A percentile compares a stretch with the other conserved stretches of the same genome.
These are phyloP conservation scores for Telmatochromis sp. DNA, from an alignment of 2,113 vertebrate genomes.

Conservation along the genomic window DNA sequence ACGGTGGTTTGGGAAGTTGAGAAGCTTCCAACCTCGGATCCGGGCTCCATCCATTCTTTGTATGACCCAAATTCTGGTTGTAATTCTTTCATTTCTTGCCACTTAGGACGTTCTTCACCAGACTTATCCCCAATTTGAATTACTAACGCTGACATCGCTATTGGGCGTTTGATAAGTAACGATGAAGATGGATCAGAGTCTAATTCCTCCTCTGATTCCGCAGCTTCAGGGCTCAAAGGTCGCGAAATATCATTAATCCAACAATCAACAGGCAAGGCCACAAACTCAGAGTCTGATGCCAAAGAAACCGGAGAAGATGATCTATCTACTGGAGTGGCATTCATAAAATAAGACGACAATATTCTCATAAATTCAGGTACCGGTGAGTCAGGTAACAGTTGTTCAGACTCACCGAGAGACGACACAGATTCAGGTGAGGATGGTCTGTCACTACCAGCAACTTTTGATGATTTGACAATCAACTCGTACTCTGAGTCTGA, in stretches of 20 bases:
- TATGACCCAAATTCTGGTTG: neutral
- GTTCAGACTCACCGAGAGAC: slow-evolving; percentile 13
- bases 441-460: slow-evolving; percentile 32
- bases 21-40: neutral
- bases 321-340: neutral
- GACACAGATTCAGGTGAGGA: slow-evolving; percentile 58
- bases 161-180: neutral
- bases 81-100: neutral
- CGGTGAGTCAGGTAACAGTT: slow-evolving; percentile 47
- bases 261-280: slow-evolving; percentile 36
- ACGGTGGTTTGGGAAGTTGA: neutral
- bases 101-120: neutral
- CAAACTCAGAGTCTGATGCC: slow-evolving; percentile 47
- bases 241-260: slow-evolving; percentile 40
- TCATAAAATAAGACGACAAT: slow-evolving; percentile 50
- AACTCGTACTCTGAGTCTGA: slow-evolving; percentile 40
- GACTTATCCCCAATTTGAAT: neutral
- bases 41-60: neutral
- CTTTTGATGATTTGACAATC: slow-evolving; percentile 16
- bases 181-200: neutral
- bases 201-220: slow-evolving; percentile 21
- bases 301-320: slow-evolving; percentile 51
- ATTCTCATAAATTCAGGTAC: slow-evolving; percentile 54
- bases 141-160: neutral
- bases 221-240: slow-evolving; percentile 29